Percentiles rank a stretch among this genome's conserved stretches.
Evolutionary conservation across 2,797 vertebrate genomes (phyloP).

Genomic region (Macropodus opercularis): DNA sequence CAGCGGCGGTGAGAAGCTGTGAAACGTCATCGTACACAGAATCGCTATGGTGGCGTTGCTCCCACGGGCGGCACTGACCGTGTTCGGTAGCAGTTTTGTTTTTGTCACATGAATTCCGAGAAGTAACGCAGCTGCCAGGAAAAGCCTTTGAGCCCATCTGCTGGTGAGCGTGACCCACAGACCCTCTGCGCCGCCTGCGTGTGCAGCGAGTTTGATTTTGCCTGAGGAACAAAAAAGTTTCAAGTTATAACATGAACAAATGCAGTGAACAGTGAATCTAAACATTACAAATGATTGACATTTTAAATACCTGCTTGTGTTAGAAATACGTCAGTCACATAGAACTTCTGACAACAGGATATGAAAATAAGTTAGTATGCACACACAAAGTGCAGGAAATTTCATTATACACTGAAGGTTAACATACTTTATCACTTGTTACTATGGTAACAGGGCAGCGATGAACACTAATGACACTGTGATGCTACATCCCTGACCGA

Average conservation of each 20-base stretch:
- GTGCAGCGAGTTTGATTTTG: background rate
- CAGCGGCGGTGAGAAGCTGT: slow-evolving; percentile 14
- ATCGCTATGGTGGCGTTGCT: slow-evolving; percentile 13
- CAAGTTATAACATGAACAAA: rapidly evolving
- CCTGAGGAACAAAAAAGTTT: background rate
- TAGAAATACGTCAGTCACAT: slow-evolving; percentile 2
- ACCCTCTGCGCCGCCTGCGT: background rate
- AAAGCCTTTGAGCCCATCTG: slow-evolving; percentile 31
- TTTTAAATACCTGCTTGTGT: slow-evolving; percentile 51
- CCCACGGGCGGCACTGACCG: background rate
- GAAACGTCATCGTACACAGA: slow-evolving; percentile 38
- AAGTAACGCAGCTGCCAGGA: slow-evolving; percentile 45
- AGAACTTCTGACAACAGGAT: slow-evolving; percentile 39
- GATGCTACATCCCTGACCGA: too few species aligned
- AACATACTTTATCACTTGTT: too few species aligned
- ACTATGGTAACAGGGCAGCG: too few species aligned
- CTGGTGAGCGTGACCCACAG: background rate
- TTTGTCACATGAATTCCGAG: slow-evolving; percentile 46
- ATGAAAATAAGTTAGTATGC: background rate
- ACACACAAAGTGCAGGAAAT: background rate
- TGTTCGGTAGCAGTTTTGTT: slow-evolving; percentile 29
- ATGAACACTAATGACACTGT: too few species aligned
- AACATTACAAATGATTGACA: background rate
- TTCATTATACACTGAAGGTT: background rate
- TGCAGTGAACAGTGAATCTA: too few species aligned